Base-by-base conservation (phyloP, 2,888 invertebrate genomes). In the Vesta saturnalis region DNA sequence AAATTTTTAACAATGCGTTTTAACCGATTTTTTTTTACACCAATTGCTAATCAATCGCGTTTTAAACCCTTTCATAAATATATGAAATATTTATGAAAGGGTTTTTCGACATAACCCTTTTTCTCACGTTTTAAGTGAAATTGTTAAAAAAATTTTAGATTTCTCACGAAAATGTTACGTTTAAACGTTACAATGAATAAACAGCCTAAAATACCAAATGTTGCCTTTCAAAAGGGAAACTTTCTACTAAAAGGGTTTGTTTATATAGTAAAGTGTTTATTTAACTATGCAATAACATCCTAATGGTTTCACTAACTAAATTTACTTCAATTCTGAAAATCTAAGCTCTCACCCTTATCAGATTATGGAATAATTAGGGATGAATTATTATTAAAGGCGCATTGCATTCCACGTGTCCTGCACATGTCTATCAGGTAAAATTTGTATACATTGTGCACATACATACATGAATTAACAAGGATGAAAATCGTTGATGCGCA, bases 251-350 rank as follows among this genome's bases (percentile, higher is more conserved):
- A 62, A 16, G 62, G 62, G 56, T 43, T 56, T 62, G 47, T 62
- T 62, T 55, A 46, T 55, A 16, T 47, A 56, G 47, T 30, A 43
- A 62, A 62, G 62, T 62, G 62, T 56, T 62, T 62, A 62, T 62
- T 62, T 55, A 62, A 62, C 43, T 22, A n/a, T 43, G 56, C 56
- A 56, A 62, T 55, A 62, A 49, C 47, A 49, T 49, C 47, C 47
- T 49, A 49, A 49, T 49, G 47, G 47, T 49, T 49, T 49, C 47
- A 30, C 5, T 30, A 10, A 30, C n/a, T n/a, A 30, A 30, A 30
- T 30, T 30, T 39, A 39, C 39, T 43, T 18, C 47, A 49, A 49
- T 8, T 15, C 15, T 49, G 18, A 49, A 49, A 49, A 8, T 49
- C 1, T 8, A 8, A 49, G 47, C 15, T 49, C 18, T 8, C 47